Evolutionary conservation across 2,888 invertebrate genomes (phyloP).

Genomic region (Aphodius granarius): DNA sequence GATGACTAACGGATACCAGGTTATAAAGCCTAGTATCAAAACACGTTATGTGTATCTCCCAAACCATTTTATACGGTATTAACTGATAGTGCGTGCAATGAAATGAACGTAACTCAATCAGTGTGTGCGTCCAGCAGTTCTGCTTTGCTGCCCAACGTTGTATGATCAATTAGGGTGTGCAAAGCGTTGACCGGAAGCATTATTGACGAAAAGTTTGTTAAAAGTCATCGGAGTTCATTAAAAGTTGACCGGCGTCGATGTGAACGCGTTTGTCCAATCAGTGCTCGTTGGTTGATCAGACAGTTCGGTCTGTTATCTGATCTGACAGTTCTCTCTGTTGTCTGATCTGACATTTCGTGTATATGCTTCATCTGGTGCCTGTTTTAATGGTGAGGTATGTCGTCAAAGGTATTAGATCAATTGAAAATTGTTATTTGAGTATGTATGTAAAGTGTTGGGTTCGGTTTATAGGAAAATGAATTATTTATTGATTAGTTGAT

Average conservation of each 20-base stretch:
- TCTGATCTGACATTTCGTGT: not conserved
- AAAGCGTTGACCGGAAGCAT: not conserved
- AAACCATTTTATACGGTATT: not conserved
- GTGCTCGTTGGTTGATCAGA: not conserved
- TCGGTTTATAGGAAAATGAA: not conserved
- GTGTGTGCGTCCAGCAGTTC: not conserved
- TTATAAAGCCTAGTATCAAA: not conserved
- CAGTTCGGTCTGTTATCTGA: not conserved
- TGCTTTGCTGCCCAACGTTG: not conserved
- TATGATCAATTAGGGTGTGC: not conserved
- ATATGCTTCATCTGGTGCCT: not conserved
- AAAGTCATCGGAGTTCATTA: not conserved
- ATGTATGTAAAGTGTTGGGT: not conserved
- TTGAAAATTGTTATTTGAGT: not conserved
- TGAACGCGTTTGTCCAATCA: not conserved
- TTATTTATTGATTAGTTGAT: not conserved
- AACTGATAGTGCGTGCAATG: not conserved
- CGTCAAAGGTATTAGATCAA: not conserved
- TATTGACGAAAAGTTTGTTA: not conserved
- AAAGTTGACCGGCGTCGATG: not conserved
- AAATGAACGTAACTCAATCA: not conserved
- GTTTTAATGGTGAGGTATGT: not conserved
- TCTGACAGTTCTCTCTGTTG: not conserved
- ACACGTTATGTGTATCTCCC: not conserved
- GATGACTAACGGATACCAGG: not conserved